Percentiles rank a stretch among this genome's conserved stretches.
These are phyloP conservation scores for Leptinotarsa juncta DNA, from an alignment of 2,888 invertebrate genomes.

Conservation along the genomic window DNA sequence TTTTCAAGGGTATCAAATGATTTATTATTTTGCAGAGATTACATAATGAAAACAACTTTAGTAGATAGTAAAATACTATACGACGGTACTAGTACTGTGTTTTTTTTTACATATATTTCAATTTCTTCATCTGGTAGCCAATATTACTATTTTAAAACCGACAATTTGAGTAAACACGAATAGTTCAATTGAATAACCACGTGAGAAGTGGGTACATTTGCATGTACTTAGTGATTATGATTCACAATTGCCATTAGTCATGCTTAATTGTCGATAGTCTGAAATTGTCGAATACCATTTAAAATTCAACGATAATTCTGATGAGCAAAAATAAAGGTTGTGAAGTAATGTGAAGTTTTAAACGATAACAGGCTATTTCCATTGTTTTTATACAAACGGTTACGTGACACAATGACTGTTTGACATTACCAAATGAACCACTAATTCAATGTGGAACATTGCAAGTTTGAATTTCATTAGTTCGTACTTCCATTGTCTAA, in stretches of 20 bases:
- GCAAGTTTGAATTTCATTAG: background rate
- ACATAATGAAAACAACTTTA: too few species aligned
- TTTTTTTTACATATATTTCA: too few species aligned
- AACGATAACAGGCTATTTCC: slow-evolving; percentile 14
- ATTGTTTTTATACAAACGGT: slow-evolving; percentile 8
- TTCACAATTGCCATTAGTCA: slow-evolving; percentile 14
- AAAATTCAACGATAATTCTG: background rate
- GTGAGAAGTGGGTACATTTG: background rate
- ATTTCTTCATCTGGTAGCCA: too few species aligned
- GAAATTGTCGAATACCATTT: background rate
- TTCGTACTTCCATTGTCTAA: too few species aligned
- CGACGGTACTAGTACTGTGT: too few species aligned
- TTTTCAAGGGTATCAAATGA: too few species aligned
- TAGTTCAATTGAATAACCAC: too few species aligned
- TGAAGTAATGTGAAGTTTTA: background rate
- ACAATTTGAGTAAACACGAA: too few species aligned
- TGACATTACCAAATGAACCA: background rate
- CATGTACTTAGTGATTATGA: background rate
- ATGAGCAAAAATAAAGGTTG: background rate
- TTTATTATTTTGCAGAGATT: too few species aligned
- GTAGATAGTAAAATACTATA: too few species aligned
- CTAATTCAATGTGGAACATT: background rate
- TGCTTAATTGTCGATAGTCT: slow-evolving; percentile 2
- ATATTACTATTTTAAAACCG: too few species aligned
- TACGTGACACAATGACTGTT: background rate